phyloP scores from a whole-genome alignment of 2,797 vertebrate species.

The Falco rusticolus region DNA sequence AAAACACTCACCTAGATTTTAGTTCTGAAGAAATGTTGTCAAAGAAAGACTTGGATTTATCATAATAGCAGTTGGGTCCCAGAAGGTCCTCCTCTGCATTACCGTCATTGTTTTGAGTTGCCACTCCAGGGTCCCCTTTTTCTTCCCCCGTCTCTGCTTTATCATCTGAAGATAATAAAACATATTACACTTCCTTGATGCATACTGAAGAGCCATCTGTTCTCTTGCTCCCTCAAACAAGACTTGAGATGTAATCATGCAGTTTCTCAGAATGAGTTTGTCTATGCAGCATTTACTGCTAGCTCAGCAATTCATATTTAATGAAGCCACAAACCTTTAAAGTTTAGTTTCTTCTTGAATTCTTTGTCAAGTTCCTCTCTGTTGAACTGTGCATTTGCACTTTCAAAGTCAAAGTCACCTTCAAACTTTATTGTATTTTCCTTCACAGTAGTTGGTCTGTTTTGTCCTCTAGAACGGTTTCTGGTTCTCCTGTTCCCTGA shows the following conservation, averaged over 20 bases:
- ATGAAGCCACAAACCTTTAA: constrained; percentile 84
- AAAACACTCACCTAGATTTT: constrained; percentile 84
- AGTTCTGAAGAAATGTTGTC: constrained; percentile 95
- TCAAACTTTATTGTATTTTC: constrained; percentile 91
- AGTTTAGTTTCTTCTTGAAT: constrained; percentile 82
- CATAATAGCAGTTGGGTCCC: constrained; percentile 92
- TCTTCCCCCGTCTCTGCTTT: constrained; percentile 77
- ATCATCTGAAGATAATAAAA: constrained; percentile 77
- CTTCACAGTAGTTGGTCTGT: constrained; percentile 79
- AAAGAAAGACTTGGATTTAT: constrained; percentile 96
- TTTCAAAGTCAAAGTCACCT: constrained; percentile 98
- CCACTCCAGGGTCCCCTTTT: constrained; percentile 80
- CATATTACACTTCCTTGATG: constrained; percentile 21
- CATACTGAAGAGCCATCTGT: constrained; percentile 36
- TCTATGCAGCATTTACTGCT: constrained; percentile 15
- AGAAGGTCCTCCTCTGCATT: constrained; percentile 78
- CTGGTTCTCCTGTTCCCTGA: constrained; percentile 88
- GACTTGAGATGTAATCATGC: constrained; percentile 1
- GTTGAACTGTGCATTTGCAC: constrained; percentile 95
- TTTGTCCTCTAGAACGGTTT: constrained; percentile 88
- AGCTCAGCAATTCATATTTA: constrained; percentile 25
- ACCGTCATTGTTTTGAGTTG: constrained; percentile 74
- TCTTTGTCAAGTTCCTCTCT: constrained; percentile 91
- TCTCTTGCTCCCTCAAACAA: constrained; percentile 38
- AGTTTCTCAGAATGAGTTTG: background rate